A percentile compares a stretch with the other conserved stretches of the same genome.
Evolutionary conservation across 2,113 vertebrate species (phyloP).

Genomic region (Chascanopsetta lugubris): DNA sequence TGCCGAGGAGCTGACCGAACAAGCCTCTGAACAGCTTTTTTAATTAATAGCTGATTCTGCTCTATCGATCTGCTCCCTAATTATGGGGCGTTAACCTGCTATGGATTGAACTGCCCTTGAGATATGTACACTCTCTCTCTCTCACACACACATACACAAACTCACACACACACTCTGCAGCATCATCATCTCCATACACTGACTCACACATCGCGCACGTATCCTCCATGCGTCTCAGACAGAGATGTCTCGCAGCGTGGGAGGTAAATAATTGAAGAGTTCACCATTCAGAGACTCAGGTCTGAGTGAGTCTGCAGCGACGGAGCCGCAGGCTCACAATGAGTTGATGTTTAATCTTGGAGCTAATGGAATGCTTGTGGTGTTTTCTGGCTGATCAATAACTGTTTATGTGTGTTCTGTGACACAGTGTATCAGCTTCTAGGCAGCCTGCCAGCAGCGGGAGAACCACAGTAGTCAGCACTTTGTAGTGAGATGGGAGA

Average conservation of each 20-base stretch:
- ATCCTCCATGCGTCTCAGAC: slow-evolving; percentile 10
- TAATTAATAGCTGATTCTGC: slow-evolving; percentile 63
- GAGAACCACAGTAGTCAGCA: slow-evolving; percentile 69
- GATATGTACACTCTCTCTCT: not conserved
- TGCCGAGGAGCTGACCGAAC: slow-evolving; percentile 1
- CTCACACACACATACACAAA: not conserved
- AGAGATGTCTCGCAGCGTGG: not conserved
- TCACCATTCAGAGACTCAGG: slow-evolving; percentile 4
- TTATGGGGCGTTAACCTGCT: slow-evolving; percentile 37
- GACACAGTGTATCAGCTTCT: slow-evolving; percentile 65
- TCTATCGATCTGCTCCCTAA: slow-evolving; percentile 58
- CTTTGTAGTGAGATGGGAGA: slow-evolving; percentile 32
- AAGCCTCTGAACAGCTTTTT: slow-evolving; percentile 49
- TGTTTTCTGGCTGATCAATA: slow-evolving; percentile 70
- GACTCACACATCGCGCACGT: slow-evolving; percentile 11
- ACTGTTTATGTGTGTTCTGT: slow-evolving; percentile 67
- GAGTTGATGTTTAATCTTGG: slow-evolving; percentile 53
- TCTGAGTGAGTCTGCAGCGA: slow-evolving; percentile 11
- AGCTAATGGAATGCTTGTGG: slow-evolving; percentile 70
- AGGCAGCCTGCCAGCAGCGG: slow-evolving; percentile 59
- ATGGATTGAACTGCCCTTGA: slow-evolving; percentile 38
- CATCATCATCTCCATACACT: not conserved
- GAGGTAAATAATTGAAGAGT: slow-evolving; percentile 66
- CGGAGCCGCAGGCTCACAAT: slow-evolving; percentile 10
- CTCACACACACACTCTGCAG: not conserved